Percentiles rank a stretch among this genome's conserved stretches.
phyloP scores from a whole-genome alignment of 1,140 invertebrate species.

The Temnothorax nylanderi region DNA sequence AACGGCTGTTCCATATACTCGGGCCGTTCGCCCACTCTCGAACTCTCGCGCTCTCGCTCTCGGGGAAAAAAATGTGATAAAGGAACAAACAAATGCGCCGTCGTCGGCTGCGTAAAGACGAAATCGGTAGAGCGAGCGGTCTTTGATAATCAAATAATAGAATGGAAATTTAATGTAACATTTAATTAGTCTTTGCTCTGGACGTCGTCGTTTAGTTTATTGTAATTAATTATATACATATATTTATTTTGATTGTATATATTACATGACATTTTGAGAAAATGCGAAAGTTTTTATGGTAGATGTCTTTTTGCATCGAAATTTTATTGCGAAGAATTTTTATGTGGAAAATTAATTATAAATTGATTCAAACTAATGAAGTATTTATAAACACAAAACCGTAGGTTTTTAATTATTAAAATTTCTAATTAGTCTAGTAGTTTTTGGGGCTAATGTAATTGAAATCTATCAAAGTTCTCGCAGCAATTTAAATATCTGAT shows the following conservation, averaged over 20 bases:
- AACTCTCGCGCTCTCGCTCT: constrained; percentile 64
- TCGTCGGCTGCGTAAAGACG: neutral
- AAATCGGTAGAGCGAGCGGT: neutral
- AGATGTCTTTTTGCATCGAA: neutral
- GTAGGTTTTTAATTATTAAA: neutral
- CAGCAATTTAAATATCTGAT: neutral
- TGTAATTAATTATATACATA: neutral
- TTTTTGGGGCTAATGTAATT: neutral
- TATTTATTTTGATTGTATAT: neutral
- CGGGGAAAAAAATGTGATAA: constrained; percentile 76
- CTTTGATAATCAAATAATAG: neutral
- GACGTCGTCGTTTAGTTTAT: neutral
- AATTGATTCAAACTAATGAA: neutral
- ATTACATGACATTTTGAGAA: neutral
- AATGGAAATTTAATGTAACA: neutral
- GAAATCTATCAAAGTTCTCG: neutral
- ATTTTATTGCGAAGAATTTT: neutral
- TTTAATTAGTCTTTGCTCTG: neutral
- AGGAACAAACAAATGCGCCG: constrained; percentile 74
- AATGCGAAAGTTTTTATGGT: neutral
- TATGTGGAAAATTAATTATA: neutral
- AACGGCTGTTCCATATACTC: constrained; percentile 84
- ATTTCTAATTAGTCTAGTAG: neutral
- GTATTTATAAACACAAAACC: neutral
- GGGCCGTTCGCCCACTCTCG: constrained; percentile 81